Conservation (phyloP, 2,888 invertebrate species). For the Agrilus mali region DNA sequence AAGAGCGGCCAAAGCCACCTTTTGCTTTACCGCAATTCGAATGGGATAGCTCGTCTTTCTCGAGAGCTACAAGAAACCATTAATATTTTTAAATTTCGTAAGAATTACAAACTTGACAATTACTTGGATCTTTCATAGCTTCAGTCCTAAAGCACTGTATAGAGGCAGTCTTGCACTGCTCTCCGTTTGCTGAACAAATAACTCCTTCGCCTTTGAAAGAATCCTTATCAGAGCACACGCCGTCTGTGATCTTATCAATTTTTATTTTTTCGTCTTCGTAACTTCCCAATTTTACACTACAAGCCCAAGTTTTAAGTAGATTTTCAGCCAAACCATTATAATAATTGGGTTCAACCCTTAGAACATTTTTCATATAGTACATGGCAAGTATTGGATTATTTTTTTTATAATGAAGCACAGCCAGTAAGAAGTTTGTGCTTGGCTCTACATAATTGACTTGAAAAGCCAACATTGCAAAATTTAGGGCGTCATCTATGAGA, state of each 20-base stretch:
- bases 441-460: slow-evolving; percentile 53
- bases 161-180: slow-evolving; percentile 29
- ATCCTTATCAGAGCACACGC: slow-evolving; percentile 22
- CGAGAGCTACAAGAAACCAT: not conserved
- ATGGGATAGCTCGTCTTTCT: slow-evolving; percentile 7
- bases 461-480: slow-evolving; percentile 48
- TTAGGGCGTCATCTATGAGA: slow-evolving; percentile 49
- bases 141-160: slow-evolving; percentile 26
- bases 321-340: slow-evolving; percentile 39
- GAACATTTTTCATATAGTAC: slow-evolving; percentile 47
- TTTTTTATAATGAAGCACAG: slow-evolving; percentile 50
- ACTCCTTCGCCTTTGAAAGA: slow-evolving; percentile 26
- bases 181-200: slow-evolving; percentile 29
- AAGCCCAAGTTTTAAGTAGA: slow-evolving; percentile 42
- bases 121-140: not conserved
- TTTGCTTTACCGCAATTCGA: slow-evolving; percentile 19
- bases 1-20: slow-evolving; percentile 17
- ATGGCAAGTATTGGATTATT: slow-evolving; percentile 48
- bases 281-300: slow-evolving; percentile 31
- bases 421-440: slow-evolving; percentile 55
- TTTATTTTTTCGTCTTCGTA: slow-evolving; percentile 18
- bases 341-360: slow-evolving; percentile 40
- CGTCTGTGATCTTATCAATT: slow-evolving; percentile 16
- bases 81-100: not conserved
- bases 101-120: no score